These are phyloP conservation scores for Corynorhinus townsendii DNA, from an alignment of 2,113 vertebrate species.

Conservation along the genomic window DNA sequence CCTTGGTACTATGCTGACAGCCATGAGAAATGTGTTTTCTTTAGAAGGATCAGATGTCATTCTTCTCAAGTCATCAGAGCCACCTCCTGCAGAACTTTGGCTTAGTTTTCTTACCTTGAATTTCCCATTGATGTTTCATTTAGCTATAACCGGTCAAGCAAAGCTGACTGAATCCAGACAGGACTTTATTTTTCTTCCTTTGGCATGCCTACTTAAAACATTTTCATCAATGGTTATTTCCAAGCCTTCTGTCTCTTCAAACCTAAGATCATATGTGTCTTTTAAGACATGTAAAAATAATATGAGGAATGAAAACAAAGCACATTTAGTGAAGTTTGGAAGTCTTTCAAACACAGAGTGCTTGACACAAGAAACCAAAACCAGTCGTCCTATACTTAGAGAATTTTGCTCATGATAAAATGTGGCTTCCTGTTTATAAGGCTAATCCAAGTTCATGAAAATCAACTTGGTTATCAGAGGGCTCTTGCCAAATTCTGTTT, in stretches of 20 bases:
- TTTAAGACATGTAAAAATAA: conserved; percentile 52
- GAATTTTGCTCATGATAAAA: conserved; percentile 51
- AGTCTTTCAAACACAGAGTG: conserved; percentile 4
- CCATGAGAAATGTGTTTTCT: conserved; percentile 59
- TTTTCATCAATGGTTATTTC: conserved; percentile 43
- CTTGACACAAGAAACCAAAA: conserved; percentile 30
- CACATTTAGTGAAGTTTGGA: conserved; percentile 17
- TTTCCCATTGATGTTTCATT: conserved; percentile 59
- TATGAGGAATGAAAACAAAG: neutral
- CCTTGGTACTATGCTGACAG: conserved; percentile 34
- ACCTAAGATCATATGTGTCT: neutral
- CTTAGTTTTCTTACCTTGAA: conserved; percentile 48
- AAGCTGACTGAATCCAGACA: conserved; percentile 37
- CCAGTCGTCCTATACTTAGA: conserved; percentile 13
- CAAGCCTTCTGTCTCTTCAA: conserved; percentile 4
- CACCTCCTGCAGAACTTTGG: conserved; percentile 39
- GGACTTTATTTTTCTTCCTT: neutral
- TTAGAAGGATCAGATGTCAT: conserved; percentile 59
- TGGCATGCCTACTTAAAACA: conserved; percentile 23
- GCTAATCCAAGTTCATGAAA: conserved; percentile 3
- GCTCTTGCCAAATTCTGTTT: conserved; percentile 22
- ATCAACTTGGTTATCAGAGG: conserved; percentile 17
- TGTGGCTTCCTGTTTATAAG: conserved; percentile 42
- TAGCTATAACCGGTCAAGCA: conserved; percentile 45
- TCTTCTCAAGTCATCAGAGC: conserved; percentile 52